Evolutionary conservation across 2,797 vertebrate species (phyloP).

Genomic region (Cirrhinus mrigala): DNA sequence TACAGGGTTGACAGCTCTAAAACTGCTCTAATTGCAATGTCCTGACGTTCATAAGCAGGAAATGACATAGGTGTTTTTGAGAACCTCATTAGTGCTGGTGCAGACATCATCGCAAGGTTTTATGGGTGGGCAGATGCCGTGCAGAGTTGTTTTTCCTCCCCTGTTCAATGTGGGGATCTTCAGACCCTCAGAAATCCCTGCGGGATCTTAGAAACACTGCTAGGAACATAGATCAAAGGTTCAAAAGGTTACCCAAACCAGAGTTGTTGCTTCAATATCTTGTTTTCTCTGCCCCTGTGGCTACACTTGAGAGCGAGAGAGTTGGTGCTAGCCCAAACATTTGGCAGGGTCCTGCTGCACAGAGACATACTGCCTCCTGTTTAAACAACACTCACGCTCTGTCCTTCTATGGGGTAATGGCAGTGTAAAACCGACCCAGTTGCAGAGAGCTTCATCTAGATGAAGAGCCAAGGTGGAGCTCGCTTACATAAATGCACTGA

Average conservation of each 20-base stretch:
- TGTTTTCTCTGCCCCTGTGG: conserved; percentile 19
- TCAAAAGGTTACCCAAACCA: neutral
- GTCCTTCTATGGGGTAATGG: neutral
- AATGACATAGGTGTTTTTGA: conserved; percentile 1
- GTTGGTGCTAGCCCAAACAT: conserved; percentile 47
- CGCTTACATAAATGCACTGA: neutral
- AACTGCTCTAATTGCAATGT: neutral
- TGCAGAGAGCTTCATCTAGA: conserved; percentile 13
- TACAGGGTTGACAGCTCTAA: neutral
- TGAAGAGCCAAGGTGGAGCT: neutral
- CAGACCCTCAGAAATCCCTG: conserved; percentile 5
- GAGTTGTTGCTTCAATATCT: conserved; percentile 31
- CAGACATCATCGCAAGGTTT: neutral
- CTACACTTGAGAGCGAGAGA: neutral
- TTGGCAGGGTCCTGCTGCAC: conserved; percentile 33
- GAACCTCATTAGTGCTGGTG: neutral
- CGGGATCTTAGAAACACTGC: conserved; percentile 15
- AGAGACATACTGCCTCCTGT: conserved; percentile 16
- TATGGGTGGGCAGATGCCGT: neutral
- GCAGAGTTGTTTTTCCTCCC: conserved; percentile 18
- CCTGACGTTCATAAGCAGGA: neutral
- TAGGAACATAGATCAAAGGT: conserved; percentile 24
- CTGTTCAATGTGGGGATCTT: conserved; percentile 13
- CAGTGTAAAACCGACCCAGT: neutral
- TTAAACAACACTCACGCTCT: conserved; percentile 4